Conservation (phyloP, 2,113 vertebrate species). For the Clinocottus analis region DNA sequence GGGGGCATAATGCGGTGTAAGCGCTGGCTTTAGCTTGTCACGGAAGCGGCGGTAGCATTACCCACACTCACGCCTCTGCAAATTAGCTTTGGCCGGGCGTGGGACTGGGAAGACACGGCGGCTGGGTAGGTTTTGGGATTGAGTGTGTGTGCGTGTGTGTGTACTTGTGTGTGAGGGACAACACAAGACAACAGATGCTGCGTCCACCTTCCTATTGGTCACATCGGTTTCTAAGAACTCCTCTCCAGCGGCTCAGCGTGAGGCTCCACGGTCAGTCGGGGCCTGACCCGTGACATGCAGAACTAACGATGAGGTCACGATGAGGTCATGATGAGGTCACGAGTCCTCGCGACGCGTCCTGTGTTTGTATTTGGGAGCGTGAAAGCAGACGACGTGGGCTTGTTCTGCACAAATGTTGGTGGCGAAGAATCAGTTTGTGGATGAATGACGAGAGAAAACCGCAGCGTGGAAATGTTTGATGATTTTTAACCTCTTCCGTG, state of each 20-base stretch:
- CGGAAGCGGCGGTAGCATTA: conserved; percentile 71
- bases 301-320: too few species aligned
- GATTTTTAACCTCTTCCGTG: too few species aligned
- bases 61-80: conserved; percentile 78
- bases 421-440: too few species aligned
- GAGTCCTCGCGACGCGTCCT: too few species aligned
- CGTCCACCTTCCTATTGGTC: background rate
- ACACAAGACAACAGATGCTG: background rate
- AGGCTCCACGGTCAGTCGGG: background rate
- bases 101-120: background rate
- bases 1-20: conserved; percentile 76
- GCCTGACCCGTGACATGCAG: background rate
- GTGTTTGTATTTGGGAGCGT: too few species aligned
- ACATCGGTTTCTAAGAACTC: background rate
- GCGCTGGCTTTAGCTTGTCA: conserved; percentile 77
- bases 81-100: conserved; percentile 74
- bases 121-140: conserved; percentile 30
- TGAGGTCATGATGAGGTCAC: too few species aligned
- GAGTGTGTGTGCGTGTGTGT: conserved; percentile 8
- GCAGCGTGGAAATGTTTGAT: too few species aligned
- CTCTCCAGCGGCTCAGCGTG: background rate
- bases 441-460: too few species aligned
- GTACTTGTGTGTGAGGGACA: background rate
- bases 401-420: too few species aligned
- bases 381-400: too few species aligned